Base-by-base conservation (phyloP, 2,888 invertebrate genomes). In the Elaeidobius kamerunicus region DNA sequence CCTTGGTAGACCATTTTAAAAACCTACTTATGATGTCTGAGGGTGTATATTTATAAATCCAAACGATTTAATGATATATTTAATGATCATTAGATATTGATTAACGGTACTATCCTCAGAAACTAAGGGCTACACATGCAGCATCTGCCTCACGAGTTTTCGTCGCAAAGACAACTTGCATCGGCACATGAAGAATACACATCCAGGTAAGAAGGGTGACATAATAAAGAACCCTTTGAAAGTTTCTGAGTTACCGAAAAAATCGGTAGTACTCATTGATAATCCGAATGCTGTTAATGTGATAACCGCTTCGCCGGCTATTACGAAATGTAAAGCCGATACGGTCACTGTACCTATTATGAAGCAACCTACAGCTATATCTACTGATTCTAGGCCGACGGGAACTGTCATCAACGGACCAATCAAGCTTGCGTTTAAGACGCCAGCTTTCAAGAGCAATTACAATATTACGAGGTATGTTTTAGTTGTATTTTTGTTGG, bases 121-220 rank as follows among this genome's bases (percentile, higher is more conserved):
- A 65, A 76, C 77, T 3, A 83, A 85, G 62, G 83, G 83, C 2
- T 90, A 81, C 65, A 80, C 80, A 15, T 91, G 91, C 67, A 78
- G 78, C 56, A 76, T 84, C 18, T 91, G 91, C 69, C 77, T 78
- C 28, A 82, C 83, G 6, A 78, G 78, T 32, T 89, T 89, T 66
- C 75, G 84, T 36, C 76, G 91, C 53, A 87, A 85, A 67, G 91
- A 91, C 68, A 91, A 90, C 67, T 76, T 90, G 54, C 80, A 82
- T 55, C 78, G 90, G 0, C 90, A 90, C 69, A 76, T 88, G 51
- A 80, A 84, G 47, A 86, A 88, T 69, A 84, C 87, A 47, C 90
- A 91, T 69, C 81, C 83, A 0, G 80, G 70, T 55, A 69, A 67
- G 60, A 66, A 69, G 56, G 65, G 64, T 17, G 64, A 66, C 42